A percentile compares a stretch with the other conserved stretches of the same genome.
phyloP scores from a whole-genome alignment of 2,797 vertebrate species.

The Cossypha caffra region DNA sequence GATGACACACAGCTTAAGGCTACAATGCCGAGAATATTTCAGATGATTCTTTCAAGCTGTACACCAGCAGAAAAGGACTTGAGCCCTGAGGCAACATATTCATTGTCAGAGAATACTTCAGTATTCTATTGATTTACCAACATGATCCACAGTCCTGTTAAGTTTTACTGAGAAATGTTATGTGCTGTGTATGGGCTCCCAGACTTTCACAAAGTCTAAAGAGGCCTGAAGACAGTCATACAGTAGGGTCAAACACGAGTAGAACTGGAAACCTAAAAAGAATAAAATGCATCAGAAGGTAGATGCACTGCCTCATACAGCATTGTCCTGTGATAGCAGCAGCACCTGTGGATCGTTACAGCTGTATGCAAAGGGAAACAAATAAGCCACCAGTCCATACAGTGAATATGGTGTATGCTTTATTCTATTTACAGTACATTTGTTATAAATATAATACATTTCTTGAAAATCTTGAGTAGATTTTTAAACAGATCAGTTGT shows the following conservation, averaged over 20 bases:
- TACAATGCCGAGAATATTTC: background rate
- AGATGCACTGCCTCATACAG: background rate
- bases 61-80: background rate
- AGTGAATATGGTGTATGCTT: constrained; percentile 87
- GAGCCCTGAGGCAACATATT: background rate
- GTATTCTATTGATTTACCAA: background rate
- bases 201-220: background rate
- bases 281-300: background rate
- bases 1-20: background rate
- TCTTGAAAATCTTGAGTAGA: constrained; percentile 89
- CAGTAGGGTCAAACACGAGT: accelerated
- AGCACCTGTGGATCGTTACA: background rate
- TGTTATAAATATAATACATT: constrained; percentile 99
- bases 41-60: background rate
- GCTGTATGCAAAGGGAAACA: background rate
- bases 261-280: background rate
- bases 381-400: constrained; percentile 53
- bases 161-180: background rate
- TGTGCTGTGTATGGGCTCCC: accelerated
- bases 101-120: background rate
- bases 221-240: background rate
- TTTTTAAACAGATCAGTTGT: constrained; percentile 82
- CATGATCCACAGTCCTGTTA: background rate
- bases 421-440: constrained; percentile 98
- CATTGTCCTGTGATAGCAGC: accelerated